Percentiles rank a stretch among this genome's conserved stretches.
Evolutionary conservation across 2,113 vertebrate species (phyloP).

Genomic region (Chaetorhynchus papuensis): DNA sequence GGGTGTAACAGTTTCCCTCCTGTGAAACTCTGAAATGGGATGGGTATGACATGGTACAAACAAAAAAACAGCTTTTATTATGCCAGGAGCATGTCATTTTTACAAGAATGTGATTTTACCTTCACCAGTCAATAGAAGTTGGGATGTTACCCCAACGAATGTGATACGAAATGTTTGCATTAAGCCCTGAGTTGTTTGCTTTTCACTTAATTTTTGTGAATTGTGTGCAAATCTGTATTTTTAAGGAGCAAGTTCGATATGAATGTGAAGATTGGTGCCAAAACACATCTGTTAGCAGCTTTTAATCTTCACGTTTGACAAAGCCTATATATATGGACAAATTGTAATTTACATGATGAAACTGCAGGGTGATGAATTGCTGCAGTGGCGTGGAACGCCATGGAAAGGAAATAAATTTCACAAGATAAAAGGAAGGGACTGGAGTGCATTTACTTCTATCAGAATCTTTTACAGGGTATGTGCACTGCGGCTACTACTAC

Average conservation of each 20-base stretch:
- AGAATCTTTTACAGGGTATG: neutral
- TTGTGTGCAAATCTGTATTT: neutral
- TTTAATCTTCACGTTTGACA: conserved; percentile 42
- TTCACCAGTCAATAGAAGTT: neutral
- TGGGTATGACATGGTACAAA: neutral
- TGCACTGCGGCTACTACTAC: neutral
- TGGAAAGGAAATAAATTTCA: conserved; percentile 13
- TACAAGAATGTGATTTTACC: neutral
- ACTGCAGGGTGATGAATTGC: neutral
- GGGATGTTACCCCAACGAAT: neutral
- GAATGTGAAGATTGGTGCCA: neutral
- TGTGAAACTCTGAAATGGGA: neutral
- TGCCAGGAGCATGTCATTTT: neutral
- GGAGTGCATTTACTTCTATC: conserved; percentile 22
- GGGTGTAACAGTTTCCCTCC: neutral
- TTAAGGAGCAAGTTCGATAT: neutral
- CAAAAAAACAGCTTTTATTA: neutral
- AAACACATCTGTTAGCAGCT: conserved; percentile 43
- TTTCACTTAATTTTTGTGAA: neutral
- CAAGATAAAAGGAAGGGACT: conserved; percentile 41
- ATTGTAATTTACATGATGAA: conserved; percentile 54
- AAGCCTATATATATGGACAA: neutral
- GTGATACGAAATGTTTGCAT: accelerated
- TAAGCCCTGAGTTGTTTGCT: neutral
- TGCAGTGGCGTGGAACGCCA: neutral